Base-by-base conservation (phyloP, 2,888 invertebrate species). In the Oscheius onirici region DNA sequence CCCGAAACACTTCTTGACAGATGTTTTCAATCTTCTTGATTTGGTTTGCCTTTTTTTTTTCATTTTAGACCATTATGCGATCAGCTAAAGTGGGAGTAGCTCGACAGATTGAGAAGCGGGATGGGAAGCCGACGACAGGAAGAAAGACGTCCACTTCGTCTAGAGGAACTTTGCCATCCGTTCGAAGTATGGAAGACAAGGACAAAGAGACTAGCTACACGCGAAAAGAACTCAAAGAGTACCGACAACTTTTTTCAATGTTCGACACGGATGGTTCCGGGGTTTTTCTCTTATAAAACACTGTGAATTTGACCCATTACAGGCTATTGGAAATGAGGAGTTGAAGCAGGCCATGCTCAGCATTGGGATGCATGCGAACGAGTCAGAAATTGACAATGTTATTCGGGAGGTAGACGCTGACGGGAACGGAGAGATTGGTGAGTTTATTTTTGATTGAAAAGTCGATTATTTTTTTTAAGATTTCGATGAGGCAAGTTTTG, bases 241-340 rank as follows among this genome's bases (percentile, higher is more conserved):
- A 82, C 67, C 75, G 82, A 54, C 83, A 85, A 70, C 74, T 87
- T 26, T 87, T 87, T 73, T 82, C 83, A 28, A 83, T 87, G 83
- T 88, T 87, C 65, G 87, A 87, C 76, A 86, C 86, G 5, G 87
- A 87, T 75, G 86, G 87, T 8, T 85, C 85, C 10, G 87, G 87
- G 8, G 86, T 87, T 1, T 85, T 87, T 63, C 87, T 86, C 3
- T 6, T 58, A 17, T 54, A 11, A 5, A 10, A 22, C 10, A 34
- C 1, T 3, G 17, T 2, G 24, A 46, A 5, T 46, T 40, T 34
- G 6, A n/a, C 8, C 1, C 15, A 58, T 41, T 17, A 2, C n/a
- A 22, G 8, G n/a, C 20, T 63, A n/a, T 28, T 26, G 86, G 87
- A 13, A 82, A 79, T 43, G 87, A 87, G 55, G 87, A 87, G 65